Conservation (phyloP, 2,888 invertebrate species). For the Belgica antarctica region DNA sequence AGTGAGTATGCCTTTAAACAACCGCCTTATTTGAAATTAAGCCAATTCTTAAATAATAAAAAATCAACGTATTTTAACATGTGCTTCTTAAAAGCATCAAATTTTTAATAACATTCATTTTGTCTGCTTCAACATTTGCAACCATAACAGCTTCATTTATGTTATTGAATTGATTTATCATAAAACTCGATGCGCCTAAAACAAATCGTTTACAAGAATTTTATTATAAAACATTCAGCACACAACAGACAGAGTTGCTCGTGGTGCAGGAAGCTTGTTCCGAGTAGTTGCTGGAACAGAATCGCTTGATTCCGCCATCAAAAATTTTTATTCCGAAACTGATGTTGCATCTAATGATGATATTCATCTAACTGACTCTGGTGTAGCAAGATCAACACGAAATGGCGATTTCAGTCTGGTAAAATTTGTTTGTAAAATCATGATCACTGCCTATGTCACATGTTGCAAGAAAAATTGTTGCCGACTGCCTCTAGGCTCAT, state of each 20-base stretch:
- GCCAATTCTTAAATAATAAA: neutral
- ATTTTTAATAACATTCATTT: too few species aligned
- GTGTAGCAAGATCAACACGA: slow-evolving; percentile 1
- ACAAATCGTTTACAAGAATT: neutral
- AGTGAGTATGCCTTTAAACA: slow-evolving; percentile 61
- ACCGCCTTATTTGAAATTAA: neutral
- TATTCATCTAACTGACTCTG: slow-evolving; percentile 18
- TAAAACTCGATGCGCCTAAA: too few species aligned
- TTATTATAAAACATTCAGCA: slow-evolving; percentile 56
- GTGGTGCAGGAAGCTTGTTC: slow-evolving; percentile 75
- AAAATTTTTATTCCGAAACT: slow-evolving; percentile 47
- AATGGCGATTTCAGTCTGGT: slow-evolving; percentile 35
- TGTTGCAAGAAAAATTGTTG: too few species aligned
- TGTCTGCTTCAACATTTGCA: too few species aligned
- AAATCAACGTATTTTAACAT: neutral
- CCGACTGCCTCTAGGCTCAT: too few species aligned
- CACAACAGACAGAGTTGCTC: slow-evolving; percentile 75
- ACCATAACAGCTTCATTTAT: too few species aligned
- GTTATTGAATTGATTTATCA: too few species aligned
- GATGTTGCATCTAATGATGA: slow-evolving; percentile 49
- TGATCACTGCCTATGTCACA: too few species aligned
- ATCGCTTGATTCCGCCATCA: slow-evolving; percentile 59
- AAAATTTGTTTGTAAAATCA: slow-evolving; percentile 9
- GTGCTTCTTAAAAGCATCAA: too few species aligned
- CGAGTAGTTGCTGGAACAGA: slow-evolving; percentile 75